phyloP scores from a whole-genome alignment of 2,113 vertebrate genomes.

The Macaca mulatta region DNA sequence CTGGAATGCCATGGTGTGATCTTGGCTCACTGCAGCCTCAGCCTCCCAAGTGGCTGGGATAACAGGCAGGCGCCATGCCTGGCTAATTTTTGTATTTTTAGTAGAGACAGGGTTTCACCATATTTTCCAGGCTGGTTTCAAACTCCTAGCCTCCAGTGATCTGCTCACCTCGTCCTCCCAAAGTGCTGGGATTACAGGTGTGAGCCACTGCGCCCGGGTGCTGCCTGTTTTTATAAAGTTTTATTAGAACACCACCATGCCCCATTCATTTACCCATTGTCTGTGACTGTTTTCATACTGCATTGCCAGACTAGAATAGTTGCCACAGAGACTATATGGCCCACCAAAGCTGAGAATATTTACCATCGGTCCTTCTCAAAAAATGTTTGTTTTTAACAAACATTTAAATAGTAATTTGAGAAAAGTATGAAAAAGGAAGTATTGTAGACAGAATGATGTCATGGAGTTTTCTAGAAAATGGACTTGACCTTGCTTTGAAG shows the following conservation, averaged over 20 bases:
- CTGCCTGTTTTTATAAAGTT: not conserved
- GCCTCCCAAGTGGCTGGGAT: too few species aligned
- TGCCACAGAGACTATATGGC: not conserved
- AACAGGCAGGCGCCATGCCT: too few species aligned
- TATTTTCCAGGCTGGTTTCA: too few species aligned
- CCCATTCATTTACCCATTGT: not conserved
- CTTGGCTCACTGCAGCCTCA: too few species aligned
- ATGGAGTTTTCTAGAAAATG: constrained; percentile 16
- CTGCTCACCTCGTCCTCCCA: too few species aligned
- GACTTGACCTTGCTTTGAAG: constrained; percentile 8
- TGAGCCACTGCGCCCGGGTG: too few species aligned
- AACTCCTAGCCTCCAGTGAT: too few species aligned
- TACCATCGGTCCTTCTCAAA: not conserved
- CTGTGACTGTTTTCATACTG: not conserved
- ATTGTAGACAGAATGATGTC: not conserved
- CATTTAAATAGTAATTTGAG: constrained; percentile 39
- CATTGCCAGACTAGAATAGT: not conserved
- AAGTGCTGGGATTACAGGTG: too few species aligned
- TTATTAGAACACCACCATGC: not conserved
- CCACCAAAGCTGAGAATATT: constrained; percentile 26
- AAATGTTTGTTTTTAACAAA: too few species aligned
- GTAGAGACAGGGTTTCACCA: too few species aligned
- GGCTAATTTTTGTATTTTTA: too few species aligned
- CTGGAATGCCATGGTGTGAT: too few species aligned
- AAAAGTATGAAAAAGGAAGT: not conserved